phyloP scores from a whole-genome alignment of 2,888 invertebrate species.

The Himalopsyche kuldschensis region DNA sequence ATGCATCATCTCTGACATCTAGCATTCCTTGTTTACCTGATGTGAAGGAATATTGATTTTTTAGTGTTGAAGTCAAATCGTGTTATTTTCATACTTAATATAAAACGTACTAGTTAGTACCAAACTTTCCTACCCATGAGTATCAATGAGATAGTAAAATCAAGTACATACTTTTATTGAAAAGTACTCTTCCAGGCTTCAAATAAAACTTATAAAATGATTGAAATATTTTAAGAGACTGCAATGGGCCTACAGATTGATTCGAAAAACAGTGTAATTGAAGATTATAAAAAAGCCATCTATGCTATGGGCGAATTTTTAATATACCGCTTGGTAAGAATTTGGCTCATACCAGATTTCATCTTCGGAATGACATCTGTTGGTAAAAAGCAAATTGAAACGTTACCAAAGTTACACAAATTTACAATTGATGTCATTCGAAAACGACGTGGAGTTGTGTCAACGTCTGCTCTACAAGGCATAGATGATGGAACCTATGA shows the following conservation, averaged over 20 bases:
- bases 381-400: constrained; percentile 53
- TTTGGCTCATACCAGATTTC: constrained; percentile 60
- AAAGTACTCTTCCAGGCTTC: too few relatives aligned
- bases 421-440: constrained; percentile 47
- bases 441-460: too few relatives aligned
- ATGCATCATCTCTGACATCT: too few relatives aligned
- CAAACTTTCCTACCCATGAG: too few relatives aligned
- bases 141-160: too few relatives aligned
- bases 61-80: too few relatives aligned
- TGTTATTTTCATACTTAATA: too few relatives aligned
- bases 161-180: too few relatives aligned
- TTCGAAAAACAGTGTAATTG: constrained; percentile 47
- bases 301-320: constrained; percentile 51
- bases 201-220: neutral
- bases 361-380: constrained; percentile 56
- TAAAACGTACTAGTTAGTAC: too few relatives aligned
- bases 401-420: constrained; percentile 56
- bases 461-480: too few relatives aligned
- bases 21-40: too few relatives aligned
- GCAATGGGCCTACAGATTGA: constrained; percentile 71
- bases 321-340: constrained; percentile 50
- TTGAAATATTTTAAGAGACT: constrained; percentile 59
- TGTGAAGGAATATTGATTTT: too few relatives aligned
- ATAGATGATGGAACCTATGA: neutral
- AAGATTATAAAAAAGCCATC: constrained; percentile 65